phyloP scores from a whole-genome alignment of 2,113 vertebrate species.

The Myotis lucifugus region DNA sequence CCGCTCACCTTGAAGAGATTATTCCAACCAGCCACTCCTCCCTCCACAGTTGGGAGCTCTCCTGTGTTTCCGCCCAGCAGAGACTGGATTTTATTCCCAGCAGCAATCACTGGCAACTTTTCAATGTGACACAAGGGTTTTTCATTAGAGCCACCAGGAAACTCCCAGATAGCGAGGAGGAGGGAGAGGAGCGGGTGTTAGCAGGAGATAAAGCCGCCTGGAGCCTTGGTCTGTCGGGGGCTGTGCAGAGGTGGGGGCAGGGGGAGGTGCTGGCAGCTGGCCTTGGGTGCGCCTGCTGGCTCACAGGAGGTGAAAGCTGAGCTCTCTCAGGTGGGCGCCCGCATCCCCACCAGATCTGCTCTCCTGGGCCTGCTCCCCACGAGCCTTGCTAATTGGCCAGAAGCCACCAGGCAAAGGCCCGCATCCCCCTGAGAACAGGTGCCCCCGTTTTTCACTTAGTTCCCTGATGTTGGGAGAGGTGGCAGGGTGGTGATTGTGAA shows the following conservation, averaged over 20 bases:
- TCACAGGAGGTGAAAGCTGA: not conserved
- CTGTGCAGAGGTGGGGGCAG: not conserved
- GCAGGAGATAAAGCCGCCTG: conserved; percentile 56
- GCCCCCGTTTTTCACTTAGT: not conserved
- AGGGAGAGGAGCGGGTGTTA: conserved; percentile 39
- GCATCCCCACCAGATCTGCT: not conserved
- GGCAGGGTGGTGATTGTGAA: too few relatives aligned
- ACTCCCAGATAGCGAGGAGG: not conserved
- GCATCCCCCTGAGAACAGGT: not conserved
- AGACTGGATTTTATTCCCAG: conserved; percentile 42
- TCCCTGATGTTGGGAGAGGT: not conserved
- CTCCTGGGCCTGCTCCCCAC: conserved; percentile 29
- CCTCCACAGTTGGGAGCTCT: not conserved
- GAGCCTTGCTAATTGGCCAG: conserved; percentile 25
- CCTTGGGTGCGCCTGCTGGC: not conserved
- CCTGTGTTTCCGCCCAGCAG: not conserved
- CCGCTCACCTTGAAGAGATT: not conserved
- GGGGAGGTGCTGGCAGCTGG: conserved; percentile 12
- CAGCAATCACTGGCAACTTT: conserved; percentile 64
- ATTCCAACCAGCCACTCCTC: not conserved
- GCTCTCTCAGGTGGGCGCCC: conserved; percentile 21
- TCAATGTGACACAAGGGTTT: conserved; percentile 41
- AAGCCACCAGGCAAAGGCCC: not conserved
- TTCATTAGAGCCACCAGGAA: conserved; percentile 56
- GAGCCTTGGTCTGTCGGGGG: not conserved